Evolutionary conservation across 2,113 vertebrate species (phyloP).

Genomic region (Aythya baeri): DNA sequence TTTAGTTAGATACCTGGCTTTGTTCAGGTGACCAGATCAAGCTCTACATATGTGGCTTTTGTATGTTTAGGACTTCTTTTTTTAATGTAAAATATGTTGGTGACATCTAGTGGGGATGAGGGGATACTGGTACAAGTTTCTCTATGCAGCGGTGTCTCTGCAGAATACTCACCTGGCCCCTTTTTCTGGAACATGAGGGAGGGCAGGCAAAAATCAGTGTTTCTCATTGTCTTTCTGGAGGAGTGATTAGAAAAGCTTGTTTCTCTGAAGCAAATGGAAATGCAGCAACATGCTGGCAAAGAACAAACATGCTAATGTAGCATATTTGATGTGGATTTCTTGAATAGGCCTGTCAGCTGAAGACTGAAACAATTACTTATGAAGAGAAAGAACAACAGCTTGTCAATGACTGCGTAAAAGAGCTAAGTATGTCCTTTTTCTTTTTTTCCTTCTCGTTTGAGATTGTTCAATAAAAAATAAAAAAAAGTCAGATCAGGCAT

Average conservation of each 20-base stretch:
- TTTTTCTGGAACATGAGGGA: background rate
- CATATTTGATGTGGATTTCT: conserved; percentile 44
- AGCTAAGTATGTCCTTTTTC: conserved; percentile 87
- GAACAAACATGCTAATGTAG: background rate
- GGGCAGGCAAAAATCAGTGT: background rate
- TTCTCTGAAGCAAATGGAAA: conserved; percentile 39
- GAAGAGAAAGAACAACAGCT: conserved; percentile 98
- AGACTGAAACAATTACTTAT: conserved; percentile 96
- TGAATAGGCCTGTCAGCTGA: conserved; percentile 90
- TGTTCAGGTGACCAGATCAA: background rate
- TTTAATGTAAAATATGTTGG: background rate
- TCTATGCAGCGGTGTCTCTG: background rate
- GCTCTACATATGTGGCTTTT: background rate
- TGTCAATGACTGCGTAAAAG: conserved; percentile 98
- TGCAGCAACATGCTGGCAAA: background rate
- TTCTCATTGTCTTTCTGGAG: background rate
- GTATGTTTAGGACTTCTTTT: background rate
- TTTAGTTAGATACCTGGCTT: background rate
- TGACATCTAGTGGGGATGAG: conserved; percentile 45
- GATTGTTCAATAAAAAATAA: background rate
- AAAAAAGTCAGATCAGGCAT: background rate
- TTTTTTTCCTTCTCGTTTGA: background rate
- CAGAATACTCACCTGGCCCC: background rate
- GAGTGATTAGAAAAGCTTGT: background rate
- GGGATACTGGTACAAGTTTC: background rate